These are phyloP conservation scores for Heterotilapia buettikoferi DNA, from an alignment of 2,113 vertebrate species.

Conservation along the genomic window DNA sequence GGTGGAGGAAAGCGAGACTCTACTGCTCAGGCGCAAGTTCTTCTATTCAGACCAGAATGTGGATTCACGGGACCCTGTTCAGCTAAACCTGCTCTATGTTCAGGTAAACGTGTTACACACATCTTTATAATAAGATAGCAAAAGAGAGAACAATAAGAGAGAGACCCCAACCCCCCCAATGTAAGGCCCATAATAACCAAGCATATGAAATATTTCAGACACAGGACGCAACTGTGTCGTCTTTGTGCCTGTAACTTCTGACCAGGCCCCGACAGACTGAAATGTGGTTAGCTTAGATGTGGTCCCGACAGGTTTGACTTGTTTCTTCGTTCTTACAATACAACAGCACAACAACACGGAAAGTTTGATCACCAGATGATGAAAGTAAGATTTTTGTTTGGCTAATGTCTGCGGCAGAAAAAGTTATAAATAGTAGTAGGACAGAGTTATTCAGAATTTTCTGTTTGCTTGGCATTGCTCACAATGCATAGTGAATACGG, in stretches of 20 bases:
- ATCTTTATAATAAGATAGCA: background rate
- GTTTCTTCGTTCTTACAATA: background rate
- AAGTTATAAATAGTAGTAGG: background rate
- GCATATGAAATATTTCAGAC: background rate
- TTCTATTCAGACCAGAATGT: constrained; percentile 99
- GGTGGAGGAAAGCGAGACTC: constrained; percentile 90
- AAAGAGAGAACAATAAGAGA: background rate
- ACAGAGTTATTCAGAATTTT: background rate
- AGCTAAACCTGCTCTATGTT: constrained; percentile 96
- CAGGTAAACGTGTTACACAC: constrained; percentile 75
- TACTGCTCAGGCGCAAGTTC: constrained; percentile 92
- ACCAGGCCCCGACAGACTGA: background rate
- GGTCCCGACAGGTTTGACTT: background rate
- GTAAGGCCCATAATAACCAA: background rate
- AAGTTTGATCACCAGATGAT: background rate
- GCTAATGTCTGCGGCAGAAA: background rate
- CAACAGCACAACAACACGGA: background rate
- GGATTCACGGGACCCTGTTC: constrained; percentile 94
- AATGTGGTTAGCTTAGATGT: background rate
- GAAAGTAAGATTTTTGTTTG: background rate
- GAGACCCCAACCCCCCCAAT: background rate
- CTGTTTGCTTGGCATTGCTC: background rate
- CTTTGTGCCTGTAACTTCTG: background rate
- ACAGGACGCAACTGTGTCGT: background rate
- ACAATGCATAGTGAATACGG: background rate